A percentile compares a stretch with the other conserved stretches of the same genome.
Conservation (phyloP, 2,888 invertebrate genomes). For the Tortricodes alternella region DNA sequence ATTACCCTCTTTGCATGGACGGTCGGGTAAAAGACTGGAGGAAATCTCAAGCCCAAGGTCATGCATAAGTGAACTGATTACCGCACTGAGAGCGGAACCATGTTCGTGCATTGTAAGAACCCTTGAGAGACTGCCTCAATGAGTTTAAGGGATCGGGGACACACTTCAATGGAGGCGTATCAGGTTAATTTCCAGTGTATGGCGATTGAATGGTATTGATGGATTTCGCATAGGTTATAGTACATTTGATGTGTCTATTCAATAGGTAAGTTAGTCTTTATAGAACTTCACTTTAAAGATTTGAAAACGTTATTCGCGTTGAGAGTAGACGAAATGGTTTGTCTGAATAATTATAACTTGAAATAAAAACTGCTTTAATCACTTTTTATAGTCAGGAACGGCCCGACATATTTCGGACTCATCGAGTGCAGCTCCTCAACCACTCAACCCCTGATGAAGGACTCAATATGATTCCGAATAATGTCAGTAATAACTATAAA, state of each 20-base stretch:
- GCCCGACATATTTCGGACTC: too few species aligned
- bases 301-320: too few species aligned
- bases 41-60: background rate
- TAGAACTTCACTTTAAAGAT: background rate
- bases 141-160: conserved; percentile 10
- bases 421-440: too few species aligned
- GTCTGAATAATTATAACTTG: too few species aligned
- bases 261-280: background rate
- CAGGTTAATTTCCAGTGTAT: conserved; percentile 20
- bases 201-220: conserved; percentile 18
- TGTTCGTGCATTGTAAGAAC: conserved; percentile 15
- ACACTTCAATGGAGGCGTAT: background rate
- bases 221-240: background rate
- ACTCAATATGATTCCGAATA: too few species aligned
- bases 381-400: too few species aligned
- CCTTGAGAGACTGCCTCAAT: background rate
- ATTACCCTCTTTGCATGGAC: too few species aligned
- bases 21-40: background rate
- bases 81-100: conserved; percentile 16
- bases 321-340: too few species aligned
- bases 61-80: conserved; percentile 10
- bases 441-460: too few species aligned
- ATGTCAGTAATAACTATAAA: too few species aligned
- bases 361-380: too few species aligned
- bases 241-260: background rate